These are phyloP conservation scores for Trachelus troglodyta DNA, from an alignment of 2,888 invertebrate species.

Conservation along the genomic window DNA sequence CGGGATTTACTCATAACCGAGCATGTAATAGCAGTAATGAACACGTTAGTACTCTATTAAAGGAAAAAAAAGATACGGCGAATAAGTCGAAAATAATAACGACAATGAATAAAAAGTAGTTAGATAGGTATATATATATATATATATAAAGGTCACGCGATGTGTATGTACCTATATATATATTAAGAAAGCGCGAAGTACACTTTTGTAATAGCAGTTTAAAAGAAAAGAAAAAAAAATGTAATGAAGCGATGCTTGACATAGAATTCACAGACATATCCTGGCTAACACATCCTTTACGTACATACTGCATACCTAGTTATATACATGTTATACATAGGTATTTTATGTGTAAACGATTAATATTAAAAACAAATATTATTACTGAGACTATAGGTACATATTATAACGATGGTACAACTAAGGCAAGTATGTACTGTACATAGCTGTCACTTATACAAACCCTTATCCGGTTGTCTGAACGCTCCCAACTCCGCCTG, in stretches of 20 bases:
- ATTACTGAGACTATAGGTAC: conserved; percentile 47
- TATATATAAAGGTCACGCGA: conserved; percentile 28
- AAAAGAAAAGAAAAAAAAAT: conserved; percentile 24
- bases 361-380: conserved; percentile 44
- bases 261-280: conserved; percentile 65
- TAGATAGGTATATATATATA: conserved; percentile 34
- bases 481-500: background rate
- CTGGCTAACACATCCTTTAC: conserved; percentile 63
- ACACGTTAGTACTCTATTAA: conserved; percentile 34
- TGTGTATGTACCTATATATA: conserved; percentile 38
- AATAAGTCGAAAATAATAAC: conserved; percentile 24
- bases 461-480: background rate
- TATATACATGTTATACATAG: conserved; percentile 57
- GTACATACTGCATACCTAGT: conserved; percentile 59
- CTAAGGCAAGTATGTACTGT: conserved; percentile 65
- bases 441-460: conserved; percentile 59
- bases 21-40: background rate
- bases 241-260: conserved; percentile 52
- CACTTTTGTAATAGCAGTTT: conserved; percentile 10
- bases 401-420: conserved; percentile 60
- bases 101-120: conserved; percentile 46
- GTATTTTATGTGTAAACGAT: conserved; percentile 63
- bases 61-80: conserved; percentile 25
- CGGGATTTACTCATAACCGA: background rate
- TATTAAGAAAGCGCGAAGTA: conserved; percentile 9